Evolutionary conservation across 2,113 vertebrate genomes (phyloP).

Genomic region (Puntigrus tetrazona): DNA sequence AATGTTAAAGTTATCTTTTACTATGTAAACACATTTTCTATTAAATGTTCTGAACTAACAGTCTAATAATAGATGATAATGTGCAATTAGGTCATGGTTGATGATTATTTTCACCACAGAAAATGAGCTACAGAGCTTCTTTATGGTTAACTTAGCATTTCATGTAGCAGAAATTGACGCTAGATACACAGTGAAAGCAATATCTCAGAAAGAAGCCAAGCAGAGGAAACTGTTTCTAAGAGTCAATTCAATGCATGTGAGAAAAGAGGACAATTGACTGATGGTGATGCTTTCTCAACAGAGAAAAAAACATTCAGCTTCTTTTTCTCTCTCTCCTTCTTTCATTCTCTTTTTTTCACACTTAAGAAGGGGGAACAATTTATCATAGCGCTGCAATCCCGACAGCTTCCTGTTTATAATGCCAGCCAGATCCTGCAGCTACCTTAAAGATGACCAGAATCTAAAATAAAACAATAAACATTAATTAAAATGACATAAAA

Average conservation of each 20-base stretch:
- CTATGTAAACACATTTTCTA: background rate
- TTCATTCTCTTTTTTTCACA: constrained; percentile 14
- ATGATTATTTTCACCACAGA: background rate
- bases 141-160: background rate
- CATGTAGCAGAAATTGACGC: background rate
- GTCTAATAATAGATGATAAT: background rate
- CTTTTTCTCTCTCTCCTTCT: constrained; percentile 19
- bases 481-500: background rate
- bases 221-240: background rate
- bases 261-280: constrained; percentile 12
- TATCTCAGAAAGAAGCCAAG: background rate
- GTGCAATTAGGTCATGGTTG: background rate
- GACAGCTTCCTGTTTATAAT: constrained; percentile 34
- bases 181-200: background rate
- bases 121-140: background rate
- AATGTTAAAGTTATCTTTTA: background rate
- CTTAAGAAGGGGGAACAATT: constrained; percentile 20
- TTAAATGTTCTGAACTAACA: background rate
- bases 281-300: constrained; percentile 30
- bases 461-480: background rate
- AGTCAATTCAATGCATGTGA: background rate
- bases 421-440: constrained; percentile 38
- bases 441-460: constrained; percentile 15
- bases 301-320: constrained; percentile 22
- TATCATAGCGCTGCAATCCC: constrained; percentile 13